These are phyloP conservation scores for Mizuhopecten yessoensis DNA, from an alignment of 1,140 invertebrate species.

Conservation along the genomic window DNA sequence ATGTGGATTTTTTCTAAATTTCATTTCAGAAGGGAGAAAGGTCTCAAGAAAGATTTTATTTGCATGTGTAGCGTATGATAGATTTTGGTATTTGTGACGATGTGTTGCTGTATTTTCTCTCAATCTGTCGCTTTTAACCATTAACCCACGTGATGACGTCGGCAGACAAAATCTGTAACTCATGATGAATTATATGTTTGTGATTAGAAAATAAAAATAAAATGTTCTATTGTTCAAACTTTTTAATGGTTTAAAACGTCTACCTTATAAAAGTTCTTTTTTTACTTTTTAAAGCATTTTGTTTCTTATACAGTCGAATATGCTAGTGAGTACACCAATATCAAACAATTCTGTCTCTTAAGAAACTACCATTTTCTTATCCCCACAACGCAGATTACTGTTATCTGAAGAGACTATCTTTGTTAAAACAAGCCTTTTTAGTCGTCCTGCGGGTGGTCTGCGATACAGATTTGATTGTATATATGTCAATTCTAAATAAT, in stretches of 20 bases:
- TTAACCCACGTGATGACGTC: background rate
- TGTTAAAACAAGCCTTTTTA: too few species aligned
- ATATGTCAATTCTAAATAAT: too few species aligned
- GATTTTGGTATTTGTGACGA: background rate
- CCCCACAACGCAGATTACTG: too few species aligned
- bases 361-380: too few species aligned
- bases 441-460: too few species aligned
- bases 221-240: background rate
- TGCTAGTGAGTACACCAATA: too few species aligned
- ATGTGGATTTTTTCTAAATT: conserved; percentile 30
- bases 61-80: background rate
- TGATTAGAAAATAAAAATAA: conserved; percentile 18
- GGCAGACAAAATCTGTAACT: background rate
- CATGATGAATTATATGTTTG: background rate
- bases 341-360: too few species aligned
- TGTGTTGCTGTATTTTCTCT: background rate
- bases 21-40: background rate
- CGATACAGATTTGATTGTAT: too few species aligned
- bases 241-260: background rate
- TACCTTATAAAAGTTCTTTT: background rate
- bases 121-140: background rate
- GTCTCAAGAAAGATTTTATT: conserved; percentile 28
- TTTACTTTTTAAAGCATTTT: too few species aligned
- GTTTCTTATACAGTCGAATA: too few species aligned
- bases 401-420: too few species aligned